phyloP scores from a whole-genome alignment of 2,113 vertebrate genomes.

The Bucco capensis region DNA sequence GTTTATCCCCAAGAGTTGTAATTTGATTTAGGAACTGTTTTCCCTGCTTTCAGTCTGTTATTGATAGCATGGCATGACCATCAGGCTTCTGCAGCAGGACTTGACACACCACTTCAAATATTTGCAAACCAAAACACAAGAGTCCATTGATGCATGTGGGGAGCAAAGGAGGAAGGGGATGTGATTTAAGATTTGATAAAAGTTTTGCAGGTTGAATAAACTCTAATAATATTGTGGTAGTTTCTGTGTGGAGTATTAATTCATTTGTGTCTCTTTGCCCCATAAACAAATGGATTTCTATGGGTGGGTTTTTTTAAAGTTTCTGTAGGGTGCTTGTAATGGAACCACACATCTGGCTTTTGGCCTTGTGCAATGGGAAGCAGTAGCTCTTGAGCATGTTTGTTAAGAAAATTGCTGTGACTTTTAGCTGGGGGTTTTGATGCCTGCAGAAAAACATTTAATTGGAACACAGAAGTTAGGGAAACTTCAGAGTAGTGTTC shows the following conservation, averaged over 20 bases:
- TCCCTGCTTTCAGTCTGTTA: slow-evolving; percentile 63
- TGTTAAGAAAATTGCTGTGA: slow-evolving; percentile 34
- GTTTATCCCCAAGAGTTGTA: slow-evolving; percentile 64
- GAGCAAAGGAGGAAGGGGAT: slow-evolving; percentile 18
- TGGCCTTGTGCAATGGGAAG: slow-evolving; percentile 39
- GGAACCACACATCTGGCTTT: slow-evolving; percentile 15
- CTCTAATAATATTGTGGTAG: slow-evolving; percentile 59
- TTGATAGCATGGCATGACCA: slow-evolving; percentile 64
- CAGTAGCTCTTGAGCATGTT: slow-evolving; percentile 41
- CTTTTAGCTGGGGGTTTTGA: slow-evolving; percentile 19
- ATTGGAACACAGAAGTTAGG: slow-evolving; percentile 2
- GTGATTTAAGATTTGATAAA: slow-evolving; percentile 72
- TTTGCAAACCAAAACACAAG: slow-evolving; percentile 52
- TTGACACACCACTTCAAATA: slow-evolving; percentile 64
- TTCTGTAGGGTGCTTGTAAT: slow-evolving; percentile 50
- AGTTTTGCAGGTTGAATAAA: slow-evolving; percentile 65
- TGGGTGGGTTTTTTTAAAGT: slow-evolving; percentile 23
- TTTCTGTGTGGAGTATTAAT: slow-evolving; percentile 49
- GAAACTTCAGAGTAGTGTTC: neutral
- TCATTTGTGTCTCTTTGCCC: slow-evolving; percentile 39
- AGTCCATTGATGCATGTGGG: slow-evolving; percentile 50
- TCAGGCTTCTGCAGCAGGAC: slow-evolving; percentile 36
- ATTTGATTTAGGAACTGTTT: slow-evolving; percentile 74
- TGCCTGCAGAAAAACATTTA: slow-evolving; percentile 19
- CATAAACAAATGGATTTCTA: slow-evolving; percentile 61